Percentiles rank a stretch among this genome's conserved stretches.
Conservation (phyloP, 2,888 invertebrate genomes). For the Thyatira batis region DNA sequence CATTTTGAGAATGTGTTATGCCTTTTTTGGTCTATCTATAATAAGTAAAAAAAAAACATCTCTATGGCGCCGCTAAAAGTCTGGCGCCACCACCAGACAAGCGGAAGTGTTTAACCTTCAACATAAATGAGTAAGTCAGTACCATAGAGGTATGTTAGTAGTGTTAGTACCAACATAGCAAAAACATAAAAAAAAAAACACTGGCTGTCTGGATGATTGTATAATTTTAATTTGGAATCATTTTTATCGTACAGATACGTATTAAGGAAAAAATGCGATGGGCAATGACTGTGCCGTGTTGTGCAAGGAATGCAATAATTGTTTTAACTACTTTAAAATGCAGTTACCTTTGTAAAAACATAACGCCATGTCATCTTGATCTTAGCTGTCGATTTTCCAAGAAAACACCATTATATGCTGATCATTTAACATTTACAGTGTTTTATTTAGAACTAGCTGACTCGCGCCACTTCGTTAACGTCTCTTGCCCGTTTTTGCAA, state of each 20-base stretch:
- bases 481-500: too few relatives aligned
- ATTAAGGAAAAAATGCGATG: background rate
- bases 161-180: background rate
- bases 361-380: background rate
- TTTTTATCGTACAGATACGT: background rate
- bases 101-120: slow-evolving; percentile 6
- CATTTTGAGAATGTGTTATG: too few relatives aligned
- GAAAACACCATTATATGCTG: background rate
- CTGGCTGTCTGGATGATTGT: background rate
- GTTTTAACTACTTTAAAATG: background rate
- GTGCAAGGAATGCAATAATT: background rate
- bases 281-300: background rate
- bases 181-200: background rate
- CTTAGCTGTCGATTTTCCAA: background rate
- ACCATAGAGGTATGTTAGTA: background rate
- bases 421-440: too few relatives aligned
- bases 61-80: background rate
- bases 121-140: background rate
- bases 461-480: too few relatives aligned
- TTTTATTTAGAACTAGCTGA: too few relatives aligned
- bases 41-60: background rate
- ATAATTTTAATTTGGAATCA: background rate
- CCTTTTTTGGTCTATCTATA: too few relatives aligned
- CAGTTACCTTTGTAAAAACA: background rate
- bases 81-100: slow-evolving; percentile 5